A percentile compares a stretch with the other conserved stretches of the same genome.
phyloP scores from a whole-genome alignment of 2,113 vertebrate genomes.

The Dermatemys mawii region DNA sequence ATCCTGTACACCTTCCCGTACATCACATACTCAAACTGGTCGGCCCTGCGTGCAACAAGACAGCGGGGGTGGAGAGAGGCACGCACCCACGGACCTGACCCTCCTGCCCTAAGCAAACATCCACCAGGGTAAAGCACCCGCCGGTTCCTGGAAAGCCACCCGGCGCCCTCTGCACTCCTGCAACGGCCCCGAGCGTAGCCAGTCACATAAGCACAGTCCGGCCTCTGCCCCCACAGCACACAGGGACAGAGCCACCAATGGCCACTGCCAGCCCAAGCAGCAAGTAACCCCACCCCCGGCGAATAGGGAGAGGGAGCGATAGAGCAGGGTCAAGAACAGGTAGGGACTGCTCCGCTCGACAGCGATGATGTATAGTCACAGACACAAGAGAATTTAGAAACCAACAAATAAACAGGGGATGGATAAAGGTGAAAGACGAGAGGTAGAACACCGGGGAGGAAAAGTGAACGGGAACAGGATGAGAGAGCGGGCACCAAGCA shows the following conservation, averaged over 20 bases:
- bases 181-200: accelerated
- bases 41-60: conserved; percentile 80
- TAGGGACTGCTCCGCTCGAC: not conserved
- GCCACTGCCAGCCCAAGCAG: too few relatives aligned
- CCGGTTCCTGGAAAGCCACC: not conserved
- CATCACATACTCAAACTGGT: conserved; percentile 99
- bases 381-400: too few relatives aligned
- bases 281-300: too few relatives aligned
- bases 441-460: too few relatives aligned
- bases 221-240: too few relatives aligned
- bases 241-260: too few relatives aligned
- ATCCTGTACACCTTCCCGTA: conserved; percentile 98
- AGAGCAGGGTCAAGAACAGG: not conserved
- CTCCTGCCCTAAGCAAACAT: accelerated
- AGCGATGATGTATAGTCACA: too few relatives aligned
- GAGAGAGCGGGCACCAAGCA: not conserved
- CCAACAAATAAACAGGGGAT: too few relatives aligned
- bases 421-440: too few relatives aligned
- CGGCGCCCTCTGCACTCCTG: not conserved
- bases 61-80: accelerated
- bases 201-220: too few relatives aligned
- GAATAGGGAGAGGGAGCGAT: too few relatives aligned
- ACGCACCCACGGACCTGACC: not conserved
- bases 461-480: not conserved
- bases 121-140: not conserved